Base-by-base conservation (phyloP, 2,797 vertebrate species). In the Vireo griseus region DNA sequence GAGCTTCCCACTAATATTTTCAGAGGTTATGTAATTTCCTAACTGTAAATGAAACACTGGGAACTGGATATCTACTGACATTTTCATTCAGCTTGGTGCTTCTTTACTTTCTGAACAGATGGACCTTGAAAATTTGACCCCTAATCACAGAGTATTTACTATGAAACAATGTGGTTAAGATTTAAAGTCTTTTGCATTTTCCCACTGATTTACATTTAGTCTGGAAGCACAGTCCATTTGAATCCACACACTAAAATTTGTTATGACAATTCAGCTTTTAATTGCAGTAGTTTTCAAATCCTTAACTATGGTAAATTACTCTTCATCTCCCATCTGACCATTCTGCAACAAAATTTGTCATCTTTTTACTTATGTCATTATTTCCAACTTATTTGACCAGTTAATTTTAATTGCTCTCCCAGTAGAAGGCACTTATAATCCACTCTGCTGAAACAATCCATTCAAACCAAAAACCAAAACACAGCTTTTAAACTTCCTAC, bases 391-490 rank as follows among this genome's bases (percentile, higher is more conserved):
- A 84, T 92, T 92, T 95, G 88, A 71, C 78, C 40, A 71, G 77
- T 54, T 92, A 83, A 81, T 93, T 94, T 89, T 91, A 86, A 91
- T 82, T 84, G 47, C 50, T 91, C 24, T 90, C 61, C 37, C 74
- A 55, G 86, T n/a, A 90, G 81, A 92, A 96, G 51, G 19, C 68
- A 89, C 69, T 96, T 94, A 72, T 10, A 96, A 90, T 59, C 29
- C 51, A 48, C 44, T 71, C 35, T 65, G 63, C 66, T 90, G 77
- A 90, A 96, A 86, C 89, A 93, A 5, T 67, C 24, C 28, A 42
- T 83, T 54, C 86, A 82, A 93, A 95, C 62, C 16, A 47, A 80
- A 88, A 94, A 82, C 48, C 68, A 52, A 91, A 94, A 48, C 44
- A 86, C 20, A 10, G 24, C 51, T 75, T 80, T 94, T 88, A 28